Conservation (phyloP, 1,140 invertebrate genomes). For the Listronotus oregonensis region DNA sequence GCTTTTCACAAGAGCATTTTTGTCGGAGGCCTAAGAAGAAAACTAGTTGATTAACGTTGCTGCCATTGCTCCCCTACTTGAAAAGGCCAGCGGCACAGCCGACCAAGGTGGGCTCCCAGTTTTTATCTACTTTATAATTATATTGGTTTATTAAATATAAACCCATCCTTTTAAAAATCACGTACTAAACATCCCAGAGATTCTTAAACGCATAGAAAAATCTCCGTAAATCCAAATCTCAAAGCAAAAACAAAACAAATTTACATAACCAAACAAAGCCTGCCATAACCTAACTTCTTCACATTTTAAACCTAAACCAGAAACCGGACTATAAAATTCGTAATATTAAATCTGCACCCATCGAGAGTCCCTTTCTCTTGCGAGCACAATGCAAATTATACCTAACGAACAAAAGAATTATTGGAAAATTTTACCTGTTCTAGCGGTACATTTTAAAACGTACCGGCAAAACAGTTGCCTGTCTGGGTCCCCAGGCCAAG, state of each 20-base stretch:
- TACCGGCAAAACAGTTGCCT: conserved; percentile 50
- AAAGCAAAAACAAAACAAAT: neutral
- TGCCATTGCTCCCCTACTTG: conserved; percentile 51
- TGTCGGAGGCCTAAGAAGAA: conserved; percentile 60
- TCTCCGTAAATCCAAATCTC: neutral
- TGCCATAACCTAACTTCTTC: conserved; percentile 4
- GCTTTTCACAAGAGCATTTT: conserved; percentile 57
- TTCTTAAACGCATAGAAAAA: too few relatives aligned
- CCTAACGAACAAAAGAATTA: neutral
- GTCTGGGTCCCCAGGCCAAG: conserved; percentile 13
- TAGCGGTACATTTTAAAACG: conserved; percentile 19
- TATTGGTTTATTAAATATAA: neutral
- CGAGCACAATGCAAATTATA: neutral
- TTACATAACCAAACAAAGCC: conserved; percentile 18
- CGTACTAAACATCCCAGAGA: too few relatives aligned
- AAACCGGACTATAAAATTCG: neutral
- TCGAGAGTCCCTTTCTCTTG: neutral
- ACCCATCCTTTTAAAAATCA: conserved; percentile 1
- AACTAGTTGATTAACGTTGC: conserved; percentile 59
- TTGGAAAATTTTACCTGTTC: conserved; percentile 10
- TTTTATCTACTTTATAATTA: conserved; percentile 8
- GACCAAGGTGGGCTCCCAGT: conserved; percentile 53
- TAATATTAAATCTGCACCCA: neutral
- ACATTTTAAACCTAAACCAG: neutral
- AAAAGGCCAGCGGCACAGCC: conserved; percentile 54